Percentiles rank a stretch among this genome's conserved stretches.
Evolutionary conservation across 1,140 invertebrate species (phyloP).

Genomic region (Pseudomyrmex concolor): DNA sequence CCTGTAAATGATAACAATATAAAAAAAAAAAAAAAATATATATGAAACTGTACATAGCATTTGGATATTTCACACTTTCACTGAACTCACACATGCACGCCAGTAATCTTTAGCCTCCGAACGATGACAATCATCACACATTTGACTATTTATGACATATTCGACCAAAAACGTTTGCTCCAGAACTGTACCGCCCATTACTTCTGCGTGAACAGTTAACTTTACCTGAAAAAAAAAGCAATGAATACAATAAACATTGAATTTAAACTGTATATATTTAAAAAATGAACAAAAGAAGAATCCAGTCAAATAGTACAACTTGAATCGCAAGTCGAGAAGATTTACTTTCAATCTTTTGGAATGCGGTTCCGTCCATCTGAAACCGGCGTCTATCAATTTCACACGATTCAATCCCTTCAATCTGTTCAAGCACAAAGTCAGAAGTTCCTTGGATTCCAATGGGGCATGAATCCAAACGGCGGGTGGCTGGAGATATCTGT

Average conservation of each 20-base stretch:
- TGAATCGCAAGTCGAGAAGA: neutral
- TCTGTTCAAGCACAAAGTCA: slow-evolving; percentile 96
- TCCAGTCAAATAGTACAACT: neutral
- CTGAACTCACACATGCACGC: slow-evolving; percentile 91
- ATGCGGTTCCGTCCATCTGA: slow-evolving; percentile 99
- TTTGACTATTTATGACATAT: slow-evolving; percentile 95
- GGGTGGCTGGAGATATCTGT: slow-evolving; percentile 97
- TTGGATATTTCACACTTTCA: neutral
- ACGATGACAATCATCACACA: slow-evolving; percentile 99
- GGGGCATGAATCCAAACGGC: slow-evolving; percentile 95
- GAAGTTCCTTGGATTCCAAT: slow-evolving; percentile 96
- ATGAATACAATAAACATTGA: slow-evolving; percentile 23
- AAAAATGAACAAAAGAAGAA: slow-evolving; percentile 18
- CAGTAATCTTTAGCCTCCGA: slow-evolving; percentile 99
- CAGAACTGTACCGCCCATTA: slow-evolving; percentile 91
- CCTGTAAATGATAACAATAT: slow-evolving; percentile 81
- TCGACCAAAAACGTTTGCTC: slow-evolving; percentile 98
- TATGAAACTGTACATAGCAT: neutral
- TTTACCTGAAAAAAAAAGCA: slow-evolving; percentile 89
- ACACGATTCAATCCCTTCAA: slow-evolving; percentile 96
- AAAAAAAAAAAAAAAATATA: slow-evolving; percentile 3
- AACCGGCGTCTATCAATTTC: slow-evolving; percentile 96
- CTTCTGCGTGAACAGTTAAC: slow-evolving; percentile 98
- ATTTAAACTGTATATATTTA: neutral
- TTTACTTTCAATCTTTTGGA: slow-evolving; percentile 97